phyloP scores from a whole-genome alignment of 1,140 invertebrate species.

The Samia ricini region DNA sequence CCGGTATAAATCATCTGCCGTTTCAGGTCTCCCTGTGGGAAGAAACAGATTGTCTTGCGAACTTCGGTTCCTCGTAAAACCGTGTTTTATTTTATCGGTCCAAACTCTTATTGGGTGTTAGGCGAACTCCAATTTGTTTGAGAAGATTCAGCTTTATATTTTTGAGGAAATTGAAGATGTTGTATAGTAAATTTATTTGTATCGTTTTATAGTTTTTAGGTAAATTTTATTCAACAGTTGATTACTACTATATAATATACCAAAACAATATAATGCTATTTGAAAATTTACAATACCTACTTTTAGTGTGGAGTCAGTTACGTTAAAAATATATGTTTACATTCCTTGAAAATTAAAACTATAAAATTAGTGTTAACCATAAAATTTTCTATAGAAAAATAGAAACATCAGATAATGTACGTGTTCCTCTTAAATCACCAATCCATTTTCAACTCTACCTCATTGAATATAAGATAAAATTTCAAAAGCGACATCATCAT shows the following conservation, averaged over 20 bases:
- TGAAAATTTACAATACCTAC: no score
- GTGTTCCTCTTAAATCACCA: neutral
- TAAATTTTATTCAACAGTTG: no score
- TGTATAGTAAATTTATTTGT: neutral
- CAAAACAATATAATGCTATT: no score
- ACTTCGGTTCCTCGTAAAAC: conserved; percentile 13
- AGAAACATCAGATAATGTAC: neutral
- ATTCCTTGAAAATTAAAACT: neutral
- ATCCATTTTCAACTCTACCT: neutral
- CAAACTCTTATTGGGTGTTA: conserved; percentile 3
- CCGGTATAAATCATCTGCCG: conserved; percentile 61
- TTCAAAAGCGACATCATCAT: neutral
- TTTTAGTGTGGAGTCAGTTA: no score
- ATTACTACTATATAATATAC: no score
- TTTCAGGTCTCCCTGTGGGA: conserved; percentile 62
- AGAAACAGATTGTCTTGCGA: conserved; percentile 51
- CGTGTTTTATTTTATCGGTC: conserved; percentile 37
- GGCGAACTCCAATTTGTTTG: neutral
- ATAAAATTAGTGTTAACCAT: neutral
- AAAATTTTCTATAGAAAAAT: neutral
- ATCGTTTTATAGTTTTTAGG: neutral
- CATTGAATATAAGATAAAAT: neutral
- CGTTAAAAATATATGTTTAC: neutral
- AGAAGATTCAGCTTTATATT: neutral
- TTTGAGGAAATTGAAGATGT: neutral